Percentiles rank a stretch among this genome's conserved stretches.
These are phyloP conservation scores for Clusia tigrina DNA, from an alignment of 2,888 invertebrate species.

Conservation along the genomic window DNA sequence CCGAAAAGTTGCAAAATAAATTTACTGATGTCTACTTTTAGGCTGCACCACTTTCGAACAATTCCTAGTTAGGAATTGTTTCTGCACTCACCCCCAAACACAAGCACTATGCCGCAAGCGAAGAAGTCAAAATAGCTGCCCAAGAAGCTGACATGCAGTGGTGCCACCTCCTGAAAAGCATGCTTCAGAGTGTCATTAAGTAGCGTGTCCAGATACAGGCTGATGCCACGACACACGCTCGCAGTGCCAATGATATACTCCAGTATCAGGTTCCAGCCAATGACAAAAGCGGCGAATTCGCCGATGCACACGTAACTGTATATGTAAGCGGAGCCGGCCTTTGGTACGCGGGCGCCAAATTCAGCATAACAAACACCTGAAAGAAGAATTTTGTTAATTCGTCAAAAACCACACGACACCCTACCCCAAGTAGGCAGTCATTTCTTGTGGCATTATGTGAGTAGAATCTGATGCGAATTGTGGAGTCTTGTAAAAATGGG, in stretches of 20 bases:
- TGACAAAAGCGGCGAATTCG: conserved; percentile 84
- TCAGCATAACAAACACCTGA: conserved; percentile 88
- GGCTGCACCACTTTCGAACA: neutral
- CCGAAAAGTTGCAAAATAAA: neutral
- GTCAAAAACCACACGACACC: too few species aligned
- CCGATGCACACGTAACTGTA: conserved; percentile 86
- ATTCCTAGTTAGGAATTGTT: neutral
- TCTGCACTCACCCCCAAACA: conserved; percentile 70
- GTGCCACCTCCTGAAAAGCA: conserved; percentile 70
- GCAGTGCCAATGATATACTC: conserved; percentile 81
- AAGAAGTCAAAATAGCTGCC: conserved; percentile 79
- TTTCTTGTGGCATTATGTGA: too few species aligned
- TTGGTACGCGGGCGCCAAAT: conserved; percentile 83
- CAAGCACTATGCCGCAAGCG: conserved; percentile 72
- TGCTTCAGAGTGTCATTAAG: conserved; percentile 70
- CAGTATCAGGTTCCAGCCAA: conserved; percentile 91
- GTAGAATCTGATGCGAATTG: too few species aligned
- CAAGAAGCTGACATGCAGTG: conserved; percentile 69
- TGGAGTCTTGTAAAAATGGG: too few species aligned
- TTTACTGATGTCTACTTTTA: too few species aligned
- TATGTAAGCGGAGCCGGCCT: conserved; percentile 87
- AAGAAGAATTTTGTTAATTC: conserved; percentile 3
- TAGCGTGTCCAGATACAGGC: conserved; percentile 76
- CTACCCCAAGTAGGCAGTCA: too few species aligned
- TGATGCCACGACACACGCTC: conserved; percentile 79